Evolutionary conservation across 2,888 invertebrate species (phyloP).

Genomic region (Cataglyphis albicans): DNA sequence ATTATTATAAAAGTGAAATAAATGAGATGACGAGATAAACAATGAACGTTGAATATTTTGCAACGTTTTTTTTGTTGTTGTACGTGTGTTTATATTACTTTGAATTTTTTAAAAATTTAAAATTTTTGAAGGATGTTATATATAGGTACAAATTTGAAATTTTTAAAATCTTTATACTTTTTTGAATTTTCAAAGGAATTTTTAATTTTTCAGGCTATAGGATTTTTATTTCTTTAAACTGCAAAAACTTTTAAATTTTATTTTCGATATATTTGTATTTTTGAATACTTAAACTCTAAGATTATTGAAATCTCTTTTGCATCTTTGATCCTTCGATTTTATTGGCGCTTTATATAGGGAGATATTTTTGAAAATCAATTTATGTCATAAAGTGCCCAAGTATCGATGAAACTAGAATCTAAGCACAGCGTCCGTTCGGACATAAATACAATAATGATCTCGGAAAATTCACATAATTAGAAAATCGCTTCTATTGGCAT

Average conservation of each 20-base stretch:
- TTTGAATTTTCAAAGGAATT: background rate
- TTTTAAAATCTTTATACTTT: background rate
- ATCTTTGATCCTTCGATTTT: background rate
- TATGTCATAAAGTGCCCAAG: no score
- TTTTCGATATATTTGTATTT: background rate
- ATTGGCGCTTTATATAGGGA: background rate
- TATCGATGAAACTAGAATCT: background rate
- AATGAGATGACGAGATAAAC: background rate
- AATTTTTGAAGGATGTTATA: background rate
- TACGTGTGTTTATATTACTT: background rate
- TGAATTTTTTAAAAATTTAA: conserved; percentile 1
- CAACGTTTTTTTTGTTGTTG: background rate
- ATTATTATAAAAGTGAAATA: background rate
- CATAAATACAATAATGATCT: background rate
- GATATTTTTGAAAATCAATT: background rate
- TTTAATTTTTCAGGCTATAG: background rate
- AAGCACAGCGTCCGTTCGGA: background rate
- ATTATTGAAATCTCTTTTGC: background rate
- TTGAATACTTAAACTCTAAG: background rate
- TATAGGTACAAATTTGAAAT: background rate
- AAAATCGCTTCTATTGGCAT: conserved; percentile 40
- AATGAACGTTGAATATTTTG: background rate
- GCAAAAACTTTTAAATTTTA: background rate
- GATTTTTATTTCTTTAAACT: background rate
- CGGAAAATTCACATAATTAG: background rate